These are phyloP conservation scores for Oreonectes daqikongensis DNA, from an alignment of 2,797 vertebrate species.

Conservation along the genomic window DNA sequence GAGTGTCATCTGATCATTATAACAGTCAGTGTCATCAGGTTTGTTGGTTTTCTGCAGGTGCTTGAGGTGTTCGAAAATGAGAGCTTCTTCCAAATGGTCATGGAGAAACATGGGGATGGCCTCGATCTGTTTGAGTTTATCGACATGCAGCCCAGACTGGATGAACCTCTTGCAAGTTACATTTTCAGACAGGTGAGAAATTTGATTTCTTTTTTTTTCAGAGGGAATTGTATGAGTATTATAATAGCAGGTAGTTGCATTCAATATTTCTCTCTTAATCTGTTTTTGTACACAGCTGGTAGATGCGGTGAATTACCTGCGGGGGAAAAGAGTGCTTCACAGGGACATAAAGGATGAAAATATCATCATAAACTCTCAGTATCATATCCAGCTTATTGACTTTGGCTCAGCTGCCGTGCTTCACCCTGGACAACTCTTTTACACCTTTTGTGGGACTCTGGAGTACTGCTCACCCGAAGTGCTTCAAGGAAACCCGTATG, in stretches of 20 bases:
- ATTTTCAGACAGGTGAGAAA: constrained; percentile 90
- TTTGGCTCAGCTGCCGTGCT: constrained; percentile 91
- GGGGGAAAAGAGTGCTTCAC: constrained; percentile 82
- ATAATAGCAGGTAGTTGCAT: not conserved
- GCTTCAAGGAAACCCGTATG: constrained; percentile 90
- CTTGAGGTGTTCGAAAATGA: constrained; percentile 92
- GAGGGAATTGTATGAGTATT: not conserved
- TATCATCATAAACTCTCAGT: constrained; percentile 89
- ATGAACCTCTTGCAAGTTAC: constrained; percentile 91
- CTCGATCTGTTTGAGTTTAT: constrained; percentile 96
- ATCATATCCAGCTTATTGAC: constrained; percentile 90
- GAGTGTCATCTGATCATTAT: not conserved
- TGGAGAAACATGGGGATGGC: constrained; percentile 94
- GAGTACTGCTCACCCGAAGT: constrained; percentile 97
- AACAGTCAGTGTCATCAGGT: not conserved
- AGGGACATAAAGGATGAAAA: constrained; percentile 98
- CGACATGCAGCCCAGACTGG: constrained; percentile 86
- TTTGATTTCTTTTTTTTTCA: not conserved
- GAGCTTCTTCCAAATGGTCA: constrained; percentile 92
- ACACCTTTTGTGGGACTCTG: constrained; percentile 91
- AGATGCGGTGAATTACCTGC: constrained; percentile 87
- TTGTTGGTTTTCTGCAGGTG: constrained; percentile 70
- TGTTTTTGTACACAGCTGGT: constrained; percentile 78
- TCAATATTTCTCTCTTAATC: not conserved
- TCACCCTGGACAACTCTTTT: constrained; percentile 85